A percentile compares a stretch with the other conserved stretches of the same genome.
Evolutionary conservation across 1,140 invertebrate species (phyloP).

Genomic region (Eumeta japonica): DNA sequence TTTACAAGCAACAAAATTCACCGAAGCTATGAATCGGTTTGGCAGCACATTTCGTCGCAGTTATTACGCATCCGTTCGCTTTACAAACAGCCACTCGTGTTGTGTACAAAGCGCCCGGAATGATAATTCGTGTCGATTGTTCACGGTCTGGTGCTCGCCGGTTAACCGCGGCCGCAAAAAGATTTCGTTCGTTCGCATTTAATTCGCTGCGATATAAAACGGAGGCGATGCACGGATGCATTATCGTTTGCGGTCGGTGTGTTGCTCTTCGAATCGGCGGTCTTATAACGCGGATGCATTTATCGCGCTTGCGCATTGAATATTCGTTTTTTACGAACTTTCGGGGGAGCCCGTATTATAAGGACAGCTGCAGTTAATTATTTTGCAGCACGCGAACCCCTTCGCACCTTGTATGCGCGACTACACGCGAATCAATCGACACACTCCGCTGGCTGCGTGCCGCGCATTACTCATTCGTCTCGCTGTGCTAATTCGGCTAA

Average conservation of each 20-base stretch:
- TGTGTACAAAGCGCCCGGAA: constrained; percentile 41
- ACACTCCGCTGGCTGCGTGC: too few species aligned
- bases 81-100: constrained; percentile 45
- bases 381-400: constrained; percentile 45
- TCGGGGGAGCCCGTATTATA: constrained; percentile 33
- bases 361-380: constrained; percentile 44
- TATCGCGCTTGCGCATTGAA: constrained; percentile 23
- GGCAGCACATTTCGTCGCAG: constrained; percentile 20
- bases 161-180: constrained; percentile 47
- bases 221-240: too few species aligned
- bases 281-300: too few species aligned
- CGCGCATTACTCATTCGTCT: too few species aligned
- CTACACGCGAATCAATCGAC: too few species aligned
- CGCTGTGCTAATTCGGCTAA: constrained; percentile 9
- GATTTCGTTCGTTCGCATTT: constrained; percentile 41
- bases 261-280: too few species aligned
- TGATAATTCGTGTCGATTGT: constrained; percentile 48
- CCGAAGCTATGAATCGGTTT: too few species aligned
- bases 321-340: constrained; percentile 36
- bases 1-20: constrained; percentile 37
- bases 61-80: constrained; percentile 33
- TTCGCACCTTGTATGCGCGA: constrained; percentile 44
- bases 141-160: constrained; percentile 45
- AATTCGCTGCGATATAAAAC: too few species aligned
- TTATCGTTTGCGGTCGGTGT: too few species aligned